Evolutionary conservation across 2,113 vertebrate genomes (phyloP).

Genomic region (Callaeas wilsoni): DNA sequence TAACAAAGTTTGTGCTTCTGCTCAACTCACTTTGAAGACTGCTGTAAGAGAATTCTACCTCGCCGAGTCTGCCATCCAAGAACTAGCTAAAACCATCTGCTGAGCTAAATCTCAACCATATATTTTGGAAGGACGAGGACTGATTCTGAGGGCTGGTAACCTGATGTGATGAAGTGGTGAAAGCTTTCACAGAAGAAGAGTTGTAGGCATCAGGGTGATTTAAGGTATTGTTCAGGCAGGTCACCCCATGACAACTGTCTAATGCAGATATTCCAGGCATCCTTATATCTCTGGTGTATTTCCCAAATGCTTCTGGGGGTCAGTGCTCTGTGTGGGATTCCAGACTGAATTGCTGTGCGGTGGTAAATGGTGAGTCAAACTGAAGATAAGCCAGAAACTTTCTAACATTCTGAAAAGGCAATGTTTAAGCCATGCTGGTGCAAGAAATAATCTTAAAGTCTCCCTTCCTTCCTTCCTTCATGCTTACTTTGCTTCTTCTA

Average conservation of each 20-base stretch:
- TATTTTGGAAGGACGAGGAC: not conserved
- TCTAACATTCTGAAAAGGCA: not conserved
- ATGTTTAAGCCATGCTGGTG: not conserved
- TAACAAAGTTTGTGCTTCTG: not conserved
- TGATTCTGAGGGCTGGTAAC: not conserved
- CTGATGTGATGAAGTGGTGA: not conserved
- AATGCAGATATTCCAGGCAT: not conserved
- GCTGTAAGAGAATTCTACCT: not conserved
- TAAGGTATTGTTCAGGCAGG: not conserved
- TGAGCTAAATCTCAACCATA: not conserved
- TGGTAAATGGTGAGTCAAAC: not conserved
- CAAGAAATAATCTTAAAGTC: not conserved
- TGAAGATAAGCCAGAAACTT: not conserved
- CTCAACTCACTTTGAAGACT: not conserved
- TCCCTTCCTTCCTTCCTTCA: not conserved
- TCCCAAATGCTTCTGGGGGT: not conserved
- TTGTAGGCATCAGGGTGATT: not conserved
- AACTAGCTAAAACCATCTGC: not conserved
- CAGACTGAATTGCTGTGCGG: not conserved
- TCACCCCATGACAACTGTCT: not conserved
- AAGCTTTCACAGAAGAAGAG: not conserved
- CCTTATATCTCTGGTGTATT: not conserved
- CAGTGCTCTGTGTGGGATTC: not conserved
- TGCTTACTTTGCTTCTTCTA: not conserved
- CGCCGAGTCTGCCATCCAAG: not conserved